These are phyloP conservation scores for Syngnathus acus DNA, from an alignment of 2,797 vertebrate genomes.

Conservation along the genomic window DNA sequence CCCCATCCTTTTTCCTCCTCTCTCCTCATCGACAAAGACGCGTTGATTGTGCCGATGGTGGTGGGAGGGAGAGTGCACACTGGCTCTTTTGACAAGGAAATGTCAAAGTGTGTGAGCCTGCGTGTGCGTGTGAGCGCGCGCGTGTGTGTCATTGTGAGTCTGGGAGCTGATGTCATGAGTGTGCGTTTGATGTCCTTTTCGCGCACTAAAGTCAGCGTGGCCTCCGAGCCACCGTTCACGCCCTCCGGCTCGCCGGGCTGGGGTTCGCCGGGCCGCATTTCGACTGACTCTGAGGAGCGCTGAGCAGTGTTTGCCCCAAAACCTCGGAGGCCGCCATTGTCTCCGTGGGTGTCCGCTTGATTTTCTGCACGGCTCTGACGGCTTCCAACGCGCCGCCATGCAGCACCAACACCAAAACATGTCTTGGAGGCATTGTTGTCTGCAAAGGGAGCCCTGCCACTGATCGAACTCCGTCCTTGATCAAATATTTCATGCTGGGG, in stretches of 20 bases:
- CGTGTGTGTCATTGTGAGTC: slow-evolving; percentile 42
- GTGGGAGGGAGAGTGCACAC: slow-evolving; percentile 64
- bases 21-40: slow-evolving; percentile 61
- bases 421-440: slow-evolving; percentile 53
- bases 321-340: slow-evolving; percentile 40
- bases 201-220: slow-evolving; percentile 40
- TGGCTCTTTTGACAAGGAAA: slow-evolving; percentile 72
- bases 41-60: slow-evolving; percentile 66
- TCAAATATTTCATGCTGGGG: slow-evolving; percentile 42
- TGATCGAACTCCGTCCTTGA: slow-evolving; percentile 44
- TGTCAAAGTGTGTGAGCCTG: slow-evolving; percentile 64
- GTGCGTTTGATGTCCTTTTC: slow-evolving; percentile 46
- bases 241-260: slow-evolving; percentile 6
- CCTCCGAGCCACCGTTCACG: slow-evolving; percentile 33
- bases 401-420: slow-evolving; percentile 38
- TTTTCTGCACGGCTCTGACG: slow-evolving; percentile 51
- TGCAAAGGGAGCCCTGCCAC: slow-evolving; percentile 21
- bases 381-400: slow-evolving; percentile 33
- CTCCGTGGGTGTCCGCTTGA: slow-evolving; percentile 41
- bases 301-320: neutral
- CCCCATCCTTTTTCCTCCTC: slow-evolving; percentile 46
- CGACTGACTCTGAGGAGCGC: neutral
- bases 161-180: slow-evolving; percentile 62
- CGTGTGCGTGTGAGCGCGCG: slow-evolving; percentile 37
- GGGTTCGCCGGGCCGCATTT: too few species aligned